Conservation (phyloP, 2,113 vertebrate species). For the Sula dactylatra region DNA sequence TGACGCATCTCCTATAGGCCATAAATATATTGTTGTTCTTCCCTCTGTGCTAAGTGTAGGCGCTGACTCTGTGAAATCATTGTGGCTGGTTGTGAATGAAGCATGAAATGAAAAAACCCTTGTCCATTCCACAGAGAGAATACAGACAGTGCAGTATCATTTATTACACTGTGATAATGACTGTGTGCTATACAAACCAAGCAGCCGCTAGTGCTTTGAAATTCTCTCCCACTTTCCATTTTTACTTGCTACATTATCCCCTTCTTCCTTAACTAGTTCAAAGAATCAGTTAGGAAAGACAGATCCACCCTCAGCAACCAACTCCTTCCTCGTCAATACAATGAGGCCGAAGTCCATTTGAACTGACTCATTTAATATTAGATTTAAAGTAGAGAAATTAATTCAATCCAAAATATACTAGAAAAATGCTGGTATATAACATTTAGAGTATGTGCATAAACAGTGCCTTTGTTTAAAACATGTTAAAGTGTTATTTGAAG, state of each 20-base stretch:
- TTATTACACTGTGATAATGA: neutral
- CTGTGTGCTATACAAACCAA: neutral
- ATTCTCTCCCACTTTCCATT: neutral
- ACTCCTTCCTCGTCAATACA: neutral
- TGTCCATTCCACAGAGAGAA: neutral
- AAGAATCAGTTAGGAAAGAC: neutral
- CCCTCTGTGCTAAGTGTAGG: neutral
- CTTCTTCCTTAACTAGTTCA: neutral
- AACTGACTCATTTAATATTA: neutral
- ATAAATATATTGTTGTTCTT: neutral
- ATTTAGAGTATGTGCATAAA: neutral
- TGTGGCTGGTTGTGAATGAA: slow-evolving; percentile 13
- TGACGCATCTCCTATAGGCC: neutral
- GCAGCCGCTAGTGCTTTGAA: neutral
- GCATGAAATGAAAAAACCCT: slow-evolving; percentile 45
- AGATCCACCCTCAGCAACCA: neutral
- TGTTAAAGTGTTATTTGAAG: neutral
- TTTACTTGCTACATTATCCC: neutral
- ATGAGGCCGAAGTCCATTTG: neutral
- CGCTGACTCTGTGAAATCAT: slow-evolving; percentile 12
- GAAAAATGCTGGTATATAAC: neutral
- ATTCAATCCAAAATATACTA: neutral
- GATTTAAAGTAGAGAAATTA: neutral
- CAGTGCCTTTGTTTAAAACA: neutral
- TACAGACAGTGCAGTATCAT: neutral